Percentiles rank a stretch among this genome's conserved stretches.
Conservation (phyloP, 2,797 vertebrate species). For the Sebastes kiyomatsui region DNA sequence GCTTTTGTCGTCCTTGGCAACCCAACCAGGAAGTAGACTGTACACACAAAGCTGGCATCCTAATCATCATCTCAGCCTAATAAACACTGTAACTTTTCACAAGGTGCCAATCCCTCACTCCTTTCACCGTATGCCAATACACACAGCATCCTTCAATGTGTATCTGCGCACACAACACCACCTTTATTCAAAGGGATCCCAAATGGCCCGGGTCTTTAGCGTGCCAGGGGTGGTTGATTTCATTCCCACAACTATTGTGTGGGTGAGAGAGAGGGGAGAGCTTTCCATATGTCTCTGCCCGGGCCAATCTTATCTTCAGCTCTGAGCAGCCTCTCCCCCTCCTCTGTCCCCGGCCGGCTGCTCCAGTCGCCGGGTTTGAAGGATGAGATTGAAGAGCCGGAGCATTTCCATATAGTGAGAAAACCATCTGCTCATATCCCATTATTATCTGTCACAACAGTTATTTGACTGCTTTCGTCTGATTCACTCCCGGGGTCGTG, state of each 20-base stretch:
- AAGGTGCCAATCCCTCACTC: conserved; percentile 23
- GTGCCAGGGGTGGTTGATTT: conserved; percentile 16
- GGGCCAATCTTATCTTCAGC: conserved; percentile 49
- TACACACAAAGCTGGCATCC: neutral
- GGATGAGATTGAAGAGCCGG: conserved; percentile 35
- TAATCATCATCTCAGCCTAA: conserved; percentile 21
- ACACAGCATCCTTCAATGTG: conserved; percentile 6
- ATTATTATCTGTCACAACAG: conserved; percentile 78
- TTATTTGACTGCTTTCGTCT: conserved; percentile 74
- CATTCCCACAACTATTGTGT: conserved; percentile 16
- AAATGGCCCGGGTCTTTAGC: conserved; percentile 2
- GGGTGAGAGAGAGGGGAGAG: conserved; percentile 12
- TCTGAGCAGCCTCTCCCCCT: conserved; percentile 24
- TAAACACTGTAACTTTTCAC: conserved; percentile 34
- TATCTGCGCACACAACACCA: neutral
- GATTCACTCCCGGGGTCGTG: conserved; percentile 65
- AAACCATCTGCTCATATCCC: conserved; percentile 71
- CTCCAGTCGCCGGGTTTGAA: conserved; percentile 13
- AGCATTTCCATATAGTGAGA: conserved; percentile 51
- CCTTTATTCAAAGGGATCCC: neutral
- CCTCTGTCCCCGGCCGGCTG: conserved; percentile 28
- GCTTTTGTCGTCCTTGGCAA: neutral
- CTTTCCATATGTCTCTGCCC: conserved; percentile 34
- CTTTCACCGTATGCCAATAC: conserved; percentile 40
- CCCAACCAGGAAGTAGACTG: neutral